Conservation (phyloP, 2,113 vertebrate genomes). For the Semicossyphus pulcher region DNA sequence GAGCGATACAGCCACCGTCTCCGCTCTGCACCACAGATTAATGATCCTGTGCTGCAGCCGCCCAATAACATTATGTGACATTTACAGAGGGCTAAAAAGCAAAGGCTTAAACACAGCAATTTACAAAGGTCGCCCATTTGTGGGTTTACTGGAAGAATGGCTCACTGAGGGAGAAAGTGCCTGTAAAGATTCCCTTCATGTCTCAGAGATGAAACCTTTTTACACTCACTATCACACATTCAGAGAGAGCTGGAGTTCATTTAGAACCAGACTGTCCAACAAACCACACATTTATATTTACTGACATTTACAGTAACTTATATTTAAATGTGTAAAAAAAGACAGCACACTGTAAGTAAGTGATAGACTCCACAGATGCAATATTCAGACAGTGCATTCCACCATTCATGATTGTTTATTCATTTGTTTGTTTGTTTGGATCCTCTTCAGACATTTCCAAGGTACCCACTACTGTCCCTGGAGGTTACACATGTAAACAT, state of each 20-base stretch:
- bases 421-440: too few relatives aligned
- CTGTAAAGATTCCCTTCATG: conserved; percentile 38
- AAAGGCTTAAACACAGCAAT: conserved; percentile 69
- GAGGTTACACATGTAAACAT: too few relatives aligned
- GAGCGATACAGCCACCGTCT: conserved; percentile 82
- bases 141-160: conserved; percentile 53
- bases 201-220: neutral
- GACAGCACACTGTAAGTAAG: too few relatives aligned
- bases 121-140: conserved; percentile 75
- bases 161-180: conserved; percentile 19
- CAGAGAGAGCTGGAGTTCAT: neutral
- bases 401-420: too few relatives aligned
- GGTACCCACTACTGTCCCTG: too few relatives aligned
- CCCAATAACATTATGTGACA: conserved; percentile 80
- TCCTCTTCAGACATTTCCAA: too few relatives aligned
- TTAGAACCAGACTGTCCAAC: too few relatives aligned
- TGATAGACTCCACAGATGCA: too few relatives aligned
- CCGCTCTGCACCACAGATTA: conserved; percentile 74
- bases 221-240: conserved; percentile 1
- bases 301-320: too few relatives aligned
- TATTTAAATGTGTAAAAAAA: too few relatives aligned
- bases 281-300: too few relatives aligned
- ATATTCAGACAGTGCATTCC: too few relatives aligned
- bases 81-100: conserved; percentile 78
- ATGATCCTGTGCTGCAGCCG: conserved; percentile 74